Percentiles rank a stretch among this genome's conserved stretches.
phyloP scores from a whole-genome alignment of 1,140 invertebrate genomes.

The Venturia canescens region DNA sequence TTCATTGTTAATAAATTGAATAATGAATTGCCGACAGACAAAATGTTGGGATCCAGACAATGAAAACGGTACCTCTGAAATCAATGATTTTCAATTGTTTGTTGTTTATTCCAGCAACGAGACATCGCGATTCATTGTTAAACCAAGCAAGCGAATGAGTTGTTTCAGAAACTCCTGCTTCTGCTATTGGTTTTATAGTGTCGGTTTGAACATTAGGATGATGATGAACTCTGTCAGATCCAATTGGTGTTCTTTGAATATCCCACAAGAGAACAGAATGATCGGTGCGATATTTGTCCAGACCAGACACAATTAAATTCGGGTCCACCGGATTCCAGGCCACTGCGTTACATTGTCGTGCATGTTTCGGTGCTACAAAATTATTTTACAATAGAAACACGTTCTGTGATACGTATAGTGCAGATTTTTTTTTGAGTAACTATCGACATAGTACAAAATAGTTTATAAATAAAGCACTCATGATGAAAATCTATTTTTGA shows the following conservation, averaged over 20 bases:
- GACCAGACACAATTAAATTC: constrained; percentile 88
- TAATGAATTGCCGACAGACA: neutral
- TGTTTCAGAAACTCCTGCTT: constrained; percentile 88
- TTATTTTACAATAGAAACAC: constrained; percentile 58
- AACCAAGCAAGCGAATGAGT: constrained; percentile 93
- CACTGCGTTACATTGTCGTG: constrained; percentile 90
- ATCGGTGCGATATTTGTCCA: constrained; percentile 92
- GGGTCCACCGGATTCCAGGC: constrained; percentile 92
- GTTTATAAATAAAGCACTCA: neutral
- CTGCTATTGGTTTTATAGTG: constrained; percentile 78
- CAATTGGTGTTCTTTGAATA: constrained; percentile 78
- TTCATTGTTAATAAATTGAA: neutral
- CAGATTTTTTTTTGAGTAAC: neutral
- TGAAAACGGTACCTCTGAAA: constrained; percentile 87
- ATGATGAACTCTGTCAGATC: constrained; percentile 70
- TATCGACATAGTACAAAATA: neutral
- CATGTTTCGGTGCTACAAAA: constrained; percentile 85
- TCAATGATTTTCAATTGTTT: constrained; percentile 95
- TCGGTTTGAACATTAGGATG: constrained; percentile 68
- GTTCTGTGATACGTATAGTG: neutral
- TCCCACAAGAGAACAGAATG: constrained; percentile 90
- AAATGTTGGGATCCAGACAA: too few species aligned
- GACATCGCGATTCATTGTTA: constrained; percentile 82
- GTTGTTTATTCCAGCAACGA: constrained; percentile 92
- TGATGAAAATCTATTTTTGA: too few species aligned